These are phyloP conservation scores for Cladopsammia gracilis DNA, from an alignment of 64 coral and sea anemone genomes.

Conservation along the genomic window DNA sequence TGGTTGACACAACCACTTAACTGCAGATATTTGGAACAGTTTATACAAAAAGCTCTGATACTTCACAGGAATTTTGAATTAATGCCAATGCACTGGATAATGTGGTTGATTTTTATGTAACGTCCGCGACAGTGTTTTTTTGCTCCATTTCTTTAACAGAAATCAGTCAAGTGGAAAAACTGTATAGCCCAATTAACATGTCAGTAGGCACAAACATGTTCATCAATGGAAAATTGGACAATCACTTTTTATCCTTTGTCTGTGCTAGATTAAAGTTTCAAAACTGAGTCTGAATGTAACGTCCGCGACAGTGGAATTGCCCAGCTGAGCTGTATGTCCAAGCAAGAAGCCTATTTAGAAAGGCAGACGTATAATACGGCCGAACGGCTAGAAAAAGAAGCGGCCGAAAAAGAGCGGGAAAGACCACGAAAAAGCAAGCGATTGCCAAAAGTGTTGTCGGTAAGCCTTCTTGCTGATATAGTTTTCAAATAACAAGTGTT, in stretches of 20 bases:
- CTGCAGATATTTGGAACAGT: slow-evolving; percentile 36
- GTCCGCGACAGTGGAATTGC: slow-evolving; percentile 18
- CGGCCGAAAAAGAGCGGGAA: too few relatives aligned
- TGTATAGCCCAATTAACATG: not conserved
- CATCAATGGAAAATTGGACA: slow-evolving; percentile 33
- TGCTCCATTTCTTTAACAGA: not conserved
- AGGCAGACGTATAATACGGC: too few relatives aligned
- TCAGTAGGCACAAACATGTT: slow-evolving; percentile 36
- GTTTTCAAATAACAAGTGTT: too few relatives aligned
- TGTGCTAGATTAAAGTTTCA: slow-evolving; percentile 36
- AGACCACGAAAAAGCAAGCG: too few relatives aligned
- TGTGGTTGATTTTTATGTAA: slow-evolving; percentile 25
- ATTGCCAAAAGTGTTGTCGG: too few relatives aligned
- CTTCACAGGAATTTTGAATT: slow-evolving; percentile 32
- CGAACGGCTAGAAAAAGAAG: too few relatives aligned
- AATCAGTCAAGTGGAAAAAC: too few relatives aligned
- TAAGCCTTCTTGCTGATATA: too few relatives aligned
- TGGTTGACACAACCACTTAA: slow-evolving; percentile 13
- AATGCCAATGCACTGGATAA: not conserved
- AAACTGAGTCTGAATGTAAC: slow-evolving; percentile 32
- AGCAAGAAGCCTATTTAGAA: too few relatives aligned
- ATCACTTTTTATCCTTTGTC: slow-evolving; percentile 27
- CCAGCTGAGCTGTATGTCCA: too few relatives aligned
- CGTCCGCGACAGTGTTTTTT: slow-evolving; percentile 28
- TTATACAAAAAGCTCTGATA: not conserved